Evolutionary conservation across 2,113 vertebrate species (phyloP).

Genomic region (Ochotona princeps): DNA sequence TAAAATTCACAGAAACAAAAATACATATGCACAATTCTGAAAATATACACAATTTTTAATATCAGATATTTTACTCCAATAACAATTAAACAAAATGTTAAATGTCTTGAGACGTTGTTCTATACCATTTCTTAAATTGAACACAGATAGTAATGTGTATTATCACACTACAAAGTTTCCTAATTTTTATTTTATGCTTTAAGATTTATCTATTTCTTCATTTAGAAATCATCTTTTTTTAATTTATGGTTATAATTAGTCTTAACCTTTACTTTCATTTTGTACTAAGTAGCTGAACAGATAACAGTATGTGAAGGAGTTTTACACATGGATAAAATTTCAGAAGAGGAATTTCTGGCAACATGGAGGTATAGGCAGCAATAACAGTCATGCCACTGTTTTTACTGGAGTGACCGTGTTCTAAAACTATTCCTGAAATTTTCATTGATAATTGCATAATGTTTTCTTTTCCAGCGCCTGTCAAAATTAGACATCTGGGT

Average conservation of each 20-base stretch:
- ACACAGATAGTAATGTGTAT: not conserved
- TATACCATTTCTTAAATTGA: not conserved
- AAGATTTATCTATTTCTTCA: not conserved
- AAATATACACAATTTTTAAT: not conserved
- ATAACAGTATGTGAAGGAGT: not conserved
- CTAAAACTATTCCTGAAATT: not conserved
- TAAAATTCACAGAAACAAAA: not conserved
- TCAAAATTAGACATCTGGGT: not conserved
- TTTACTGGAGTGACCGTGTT: not conserved
- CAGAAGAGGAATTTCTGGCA: not conserved
- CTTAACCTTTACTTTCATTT: not conserved
- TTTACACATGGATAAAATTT: not conserved
- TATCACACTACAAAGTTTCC: not conserved
- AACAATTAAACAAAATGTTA: not conserved
- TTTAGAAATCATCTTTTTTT: not conserved
- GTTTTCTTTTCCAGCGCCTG: not conserved
- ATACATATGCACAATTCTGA: not conserved
- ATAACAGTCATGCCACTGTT: not conserved
- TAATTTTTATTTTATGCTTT: not conserved
- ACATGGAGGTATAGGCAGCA: not conserved
- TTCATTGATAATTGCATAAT: not conserved
- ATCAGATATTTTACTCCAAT: not conserved
- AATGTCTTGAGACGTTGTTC: not conserved
- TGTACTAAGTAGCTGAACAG: not conserved
- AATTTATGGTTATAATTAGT: not conserved